Conservation (phyloP, 64 coral and sea anemone genomes). For the Dendronephthya gigantea region DNA sequence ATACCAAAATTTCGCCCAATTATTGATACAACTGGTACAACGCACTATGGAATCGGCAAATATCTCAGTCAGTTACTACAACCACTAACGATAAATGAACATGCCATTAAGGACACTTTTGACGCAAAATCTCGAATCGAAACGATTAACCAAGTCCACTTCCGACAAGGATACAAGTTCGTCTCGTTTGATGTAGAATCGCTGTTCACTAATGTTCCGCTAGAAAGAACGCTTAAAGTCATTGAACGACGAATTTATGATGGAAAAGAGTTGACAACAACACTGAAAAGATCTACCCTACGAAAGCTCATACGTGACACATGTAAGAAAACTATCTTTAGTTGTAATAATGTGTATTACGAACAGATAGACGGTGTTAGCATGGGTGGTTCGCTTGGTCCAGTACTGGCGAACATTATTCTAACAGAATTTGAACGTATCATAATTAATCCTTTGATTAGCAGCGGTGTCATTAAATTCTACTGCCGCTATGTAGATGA, state of each 20-base stretch:
- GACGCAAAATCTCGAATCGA: too few species aligned
- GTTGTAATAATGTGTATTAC: not conserved
- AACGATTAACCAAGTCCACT: not conserved
- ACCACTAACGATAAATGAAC: too few species aligned
- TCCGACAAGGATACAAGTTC: not conserved
- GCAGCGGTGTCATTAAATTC: not conserved
- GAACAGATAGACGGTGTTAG: not conserved
- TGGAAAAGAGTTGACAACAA: not conserved
- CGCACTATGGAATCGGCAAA: not conserved
- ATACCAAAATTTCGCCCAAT: not conserved
- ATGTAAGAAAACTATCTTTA: not conserved
- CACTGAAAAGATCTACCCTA: not conserved
- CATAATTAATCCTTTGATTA: not conserved
- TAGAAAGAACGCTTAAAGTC: not conserved
- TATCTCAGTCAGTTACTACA: too few species aligned
- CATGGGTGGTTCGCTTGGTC: not conserved
- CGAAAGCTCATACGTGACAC: not conserved
- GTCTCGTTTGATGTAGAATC: not conserved
- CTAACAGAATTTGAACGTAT: slow-evolving; percentile 20
- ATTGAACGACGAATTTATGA: not conserved
- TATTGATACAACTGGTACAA: not conserved
- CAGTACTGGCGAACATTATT: slow-evolving; percentile 29
- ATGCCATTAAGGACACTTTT: too few species aligned
- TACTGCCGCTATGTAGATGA: slow-evolving; percentile 28
- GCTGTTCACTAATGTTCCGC: not conserved